phyloP scores from a whole-genome alignment of 2,113 vertebrate species.

The Cochlearius cochlearius region DNA sequence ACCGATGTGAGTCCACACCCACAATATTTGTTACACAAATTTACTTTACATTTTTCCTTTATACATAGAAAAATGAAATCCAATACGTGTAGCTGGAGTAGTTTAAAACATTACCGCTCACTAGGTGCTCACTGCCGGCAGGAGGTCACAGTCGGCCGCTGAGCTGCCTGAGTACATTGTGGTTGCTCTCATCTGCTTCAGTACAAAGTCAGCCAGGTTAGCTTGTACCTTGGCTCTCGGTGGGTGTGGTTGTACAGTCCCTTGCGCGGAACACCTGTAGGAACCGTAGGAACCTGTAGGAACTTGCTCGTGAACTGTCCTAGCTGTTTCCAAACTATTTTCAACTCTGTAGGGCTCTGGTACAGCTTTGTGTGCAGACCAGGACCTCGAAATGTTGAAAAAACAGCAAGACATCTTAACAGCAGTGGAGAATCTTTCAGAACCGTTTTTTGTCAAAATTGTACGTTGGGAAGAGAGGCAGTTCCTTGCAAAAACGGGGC shows the following conservation, averaged over 20 bases:
- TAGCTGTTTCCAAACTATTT: background rate
- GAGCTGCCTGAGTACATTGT: background rate
- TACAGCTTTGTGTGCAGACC: background rate
- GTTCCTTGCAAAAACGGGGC: background rate
- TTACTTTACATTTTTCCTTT: background rate
- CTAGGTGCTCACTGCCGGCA: background rate
- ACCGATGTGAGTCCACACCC: background rate
- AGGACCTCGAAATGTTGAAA: background rate
- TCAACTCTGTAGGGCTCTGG: background rate
- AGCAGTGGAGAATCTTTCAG: background rate
- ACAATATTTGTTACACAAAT: background rate
- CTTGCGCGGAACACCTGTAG: background rate
- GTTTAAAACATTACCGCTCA: background rate
- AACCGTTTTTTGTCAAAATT: background rate
- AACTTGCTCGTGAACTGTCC: background rate
- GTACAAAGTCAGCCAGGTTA: background rate
- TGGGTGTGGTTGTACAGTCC: fast-evolving
- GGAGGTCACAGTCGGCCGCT: background rate
- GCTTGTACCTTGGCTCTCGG: background rate
- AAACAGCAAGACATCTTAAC: background rate
- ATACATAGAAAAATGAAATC: background rate
- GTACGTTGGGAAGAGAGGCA: background rate
- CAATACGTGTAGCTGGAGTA: background rate
- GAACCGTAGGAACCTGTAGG: background rate
- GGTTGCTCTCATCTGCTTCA: background rate